Evolutionary conservation across 2,888 invertebrate species (phyloP), one percentile per base, ranked within the genome.

Genomic region (Ischnus inquisitorius): DNA sequence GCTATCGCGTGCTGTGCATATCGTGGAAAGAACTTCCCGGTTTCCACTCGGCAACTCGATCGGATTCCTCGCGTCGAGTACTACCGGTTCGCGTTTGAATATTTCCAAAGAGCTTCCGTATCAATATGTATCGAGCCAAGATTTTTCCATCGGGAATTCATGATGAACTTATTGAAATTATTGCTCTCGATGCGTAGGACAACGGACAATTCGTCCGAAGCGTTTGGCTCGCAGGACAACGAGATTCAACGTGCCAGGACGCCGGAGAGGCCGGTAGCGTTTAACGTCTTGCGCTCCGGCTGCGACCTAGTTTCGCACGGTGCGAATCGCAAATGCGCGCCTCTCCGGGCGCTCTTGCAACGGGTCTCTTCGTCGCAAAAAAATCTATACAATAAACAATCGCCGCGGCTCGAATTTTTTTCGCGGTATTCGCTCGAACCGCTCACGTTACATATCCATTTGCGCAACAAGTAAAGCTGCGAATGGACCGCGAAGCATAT

Each of bases 11-110:
- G 86, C 85, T 62, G 92, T 94, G 46, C 34, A 34, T 34, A 34
- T 46, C n/a, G 60, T 91, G 89, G 87, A 94, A 93, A 92, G 95
- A 96, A 86, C 95, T 94, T 16, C 94, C 89, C 0, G 95, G 94
- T 88, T 96, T 96, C 0, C 95, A 95, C 89, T 95, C 65, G 34
- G 60, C 65, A 72, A 67, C 72, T 60, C 77, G 77, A 82, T 82
- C 82, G 67, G 68, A 82, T 77, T 82, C 60, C 46, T 48, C 19
- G 25, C 65, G 57, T 41, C 6, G n/a, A 60, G 3, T 16, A 34
- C 41, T 64, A 82, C 77, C 77, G 82, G 77, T 82, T 82, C 25
- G 10, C 43, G 28, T 41, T 28, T 64, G 54, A 34, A 71, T 67
- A 51, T 57, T 46, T 10, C 65, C 41, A 28, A 74, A 51, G 51